Evolutionary conservation across 53 echinoderm and acorn worm species (phyloP).

Genomic region (Arbacia lixula): DNA sequence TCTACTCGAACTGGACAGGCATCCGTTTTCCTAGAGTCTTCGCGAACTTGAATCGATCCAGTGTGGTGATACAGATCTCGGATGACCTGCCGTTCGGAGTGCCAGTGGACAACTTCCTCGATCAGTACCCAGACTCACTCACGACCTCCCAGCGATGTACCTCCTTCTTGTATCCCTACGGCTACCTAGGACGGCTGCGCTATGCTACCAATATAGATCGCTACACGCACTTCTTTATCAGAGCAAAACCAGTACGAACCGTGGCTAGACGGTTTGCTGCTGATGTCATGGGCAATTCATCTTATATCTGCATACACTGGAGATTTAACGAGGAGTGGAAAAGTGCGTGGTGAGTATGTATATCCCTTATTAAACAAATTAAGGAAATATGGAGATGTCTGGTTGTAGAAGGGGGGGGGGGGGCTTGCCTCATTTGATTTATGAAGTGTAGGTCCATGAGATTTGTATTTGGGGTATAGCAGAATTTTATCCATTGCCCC

Average conservation of each 20-base stretch:
- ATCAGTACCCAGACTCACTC: constrained; percentile 50
- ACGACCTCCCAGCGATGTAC: constrained; percentile 28
- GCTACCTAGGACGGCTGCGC: constrained; percentile 63
- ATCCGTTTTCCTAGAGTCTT: constrained; percentile 39
- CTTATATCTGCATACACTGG: constrained; percentile 67
- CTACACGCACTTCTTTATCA: constrained; percentile 16
- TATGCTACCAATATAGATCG: not conserved
- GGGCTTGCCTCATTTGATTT: no score
- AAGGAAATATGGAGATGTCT: no score
- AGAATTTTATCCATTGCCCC: no score
- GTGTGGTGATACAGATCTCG: constrained; percentile 43
- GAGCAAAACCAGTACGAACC: constrained; percentile 6
- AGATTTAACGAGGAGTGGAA: constrained; percentile 67
- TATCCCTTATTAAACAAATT: no score
- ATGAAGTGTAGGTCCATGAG: no score
- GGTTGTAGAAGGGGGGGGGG: no score
- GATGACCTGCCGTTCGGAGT: constrained; percentile 41
- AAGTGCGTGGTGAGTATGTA: constrained; percentile 44
- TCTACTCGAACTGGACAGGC: constrained; percentile 28
- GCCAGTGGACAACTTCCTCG: constrained; percentile 44
- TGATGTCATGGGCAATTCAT: not conserved
- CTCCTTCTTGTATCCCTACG: constrained; percentile 70
- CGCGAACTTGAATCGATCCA: not conserved
- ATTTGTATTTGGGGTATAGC: no score
- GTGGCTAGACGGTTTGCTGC: constrained; percentile 19